A percentile compares a stretch with the other conserved stretches of the same genome.
Evolutionary conservation across 2,888 invertebrate genomes (phyloP).

Genomic region (Lasioglossum vierecki): DNA sequence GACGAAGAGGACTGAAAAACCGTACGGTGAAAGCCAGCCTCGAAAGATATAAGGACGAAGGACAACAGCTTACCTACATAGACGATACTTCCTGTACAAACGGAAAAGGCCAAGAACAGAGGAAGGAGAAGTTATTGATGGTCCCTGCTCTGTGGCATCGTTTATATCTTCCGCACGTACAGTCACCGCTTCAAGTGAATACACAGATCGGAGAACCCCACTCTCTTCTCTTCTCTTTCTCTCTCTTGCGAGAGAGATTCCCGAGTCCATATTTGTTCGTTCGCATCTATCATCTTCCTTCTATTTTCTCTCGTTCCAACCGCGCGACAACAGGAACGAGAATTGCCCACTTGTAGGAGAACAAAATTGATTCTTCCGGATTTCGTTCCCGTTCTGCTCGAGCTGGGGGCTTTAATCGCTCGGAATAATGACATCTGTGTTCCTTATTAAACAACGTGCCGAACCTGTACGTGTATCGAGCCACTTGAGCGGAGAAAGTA

Average conservation of each 20-base stretch:
- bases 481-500: background rate
- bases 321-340: conserved; percentile 40
- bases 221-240: background rate
- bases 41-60: conserved; percentile 43
- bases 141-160: conserved; percentile 74
- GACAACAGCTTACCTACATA: conserved; percentile 49
- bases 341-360: conserved; percentile 53
- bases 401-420: conserved; percentile 20
- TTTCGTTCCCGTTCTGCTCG: conserved; percentile 19
- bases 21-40: conserved; percentile 31
- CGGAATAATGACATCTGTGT: conserved; percentile 31
- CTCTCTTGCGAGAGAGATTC: conserved; percentile 55
- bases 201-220: conserved; percentile 64
- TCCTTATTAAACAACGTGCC: conserved; percentile 6
- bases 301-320: conserved; percentile 26
- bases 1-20: conserved; percentile 36
- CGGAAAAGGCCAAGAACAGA: conserved; percentile 51
- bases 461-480: background rate
- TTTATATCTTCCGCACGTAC: conserved; percentile 80
- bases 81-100: conserved; percentile 57
- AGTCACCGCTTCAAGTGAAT: conserved; percentile 72
- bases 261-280: conserved; percentile 60
- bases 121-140: conserved; percentile 78
- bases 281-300: conserved; percentile 56
- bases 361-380: conserved; percentile 49